These are phyloP conservation scores for Pedionomus torquatus DNA, from an alignment of 2,113 vertebrate genomes.

Conservation along the genomic window DNA sequence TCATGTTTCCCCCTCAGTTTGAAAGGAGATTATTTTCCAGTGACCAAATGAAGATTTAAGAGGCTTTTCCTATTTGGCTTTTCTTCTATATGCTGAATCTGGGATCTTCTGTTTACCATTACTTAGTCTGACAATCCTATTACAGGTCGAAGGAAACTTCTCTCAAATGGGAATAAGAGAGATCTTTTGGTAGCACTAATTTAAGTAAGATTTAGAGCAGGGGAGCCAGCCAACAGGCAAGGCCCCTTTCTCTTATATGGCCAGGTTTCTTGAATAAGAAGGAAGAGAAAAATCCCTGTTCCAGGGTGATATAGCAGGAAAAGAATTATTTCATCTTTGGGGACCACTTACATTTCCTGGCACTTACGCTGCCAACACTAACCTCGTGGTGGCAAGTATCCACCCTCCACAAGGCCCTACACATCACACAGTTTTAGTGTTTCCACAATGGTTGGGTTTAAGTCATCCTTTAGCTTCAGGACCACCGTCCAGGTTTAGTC, in stretches of 20 bases:
- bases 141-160: background rate
- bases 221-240: background rate
- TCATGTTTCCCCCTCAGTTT: background rate
- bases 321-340: background rate
- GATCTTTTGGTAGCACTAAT: background rate
- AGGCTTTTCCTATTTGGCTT: background rate
- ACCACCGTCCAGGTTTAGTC: background rate
- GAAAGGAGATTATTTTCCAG: background rate
- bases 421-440: background rate
- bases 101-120: background rate
- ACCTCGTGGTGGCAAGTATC: background rate
- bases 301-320: background rate
- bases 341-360: background rate
- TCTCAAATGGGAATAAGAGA: background rate
- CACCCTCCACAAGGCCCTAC: background rate
- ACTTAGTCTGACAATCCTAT: background rate
- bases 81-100: background rate
- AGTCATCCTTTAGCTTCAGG: rapidly evolving
- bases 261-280: background rate
- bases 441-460: background rate
- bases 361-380: background rate
- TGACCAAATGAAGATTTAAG: background rate
- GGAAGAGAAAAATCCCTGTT: background rate
- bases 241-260: background rate
- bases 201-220: background rate